Conservation (phyloP, 2,888 invertebrate species). For the Rhagonycha lutea region DNA sequence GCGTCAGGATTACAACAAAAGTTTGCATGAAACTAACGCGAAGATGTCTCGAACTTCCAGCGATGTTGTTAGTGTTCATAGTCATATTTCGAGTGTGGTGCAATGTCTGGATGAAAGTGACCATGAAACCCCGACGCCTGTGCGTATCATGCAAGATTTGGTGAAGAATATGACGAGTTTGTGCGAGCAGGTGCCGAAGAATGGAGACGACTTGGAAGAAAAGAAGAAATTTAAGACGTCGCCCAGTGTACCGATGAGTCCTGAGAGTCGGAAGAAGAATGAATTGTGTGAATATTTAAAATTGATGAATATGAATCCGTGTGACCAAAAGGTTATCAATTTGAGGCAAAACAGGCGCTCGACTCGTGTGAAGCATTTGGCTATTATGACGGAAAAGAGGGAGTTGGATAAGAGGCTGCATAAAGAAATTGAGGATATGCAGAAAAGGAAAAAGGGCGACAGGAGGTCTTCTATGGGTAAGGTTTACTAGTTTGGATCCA, state of each 20-base stretch:
- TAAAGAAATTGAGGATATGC: slow-evolving; percentile 7
- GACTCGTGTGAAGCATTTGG: slow-evolving; percentile 47
- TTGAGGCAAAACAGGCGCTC: slow-evolving; percentile 48
- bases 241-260: slow-evolving; percentile 38
- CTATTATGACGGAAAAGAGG: slow-evolving; percentile 38
- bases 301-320: slow-evolving; percentile 49
- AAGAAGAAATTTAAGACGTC: neutral
- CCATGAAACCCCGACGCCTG: neutral
- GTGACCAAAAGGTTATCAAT: slow-evolving; percentile 42
- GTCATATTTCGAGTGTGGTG: neutral
- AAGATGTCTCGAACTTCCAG: neutral
- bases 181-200: neutral
- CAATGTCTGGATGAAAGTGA: neutral
- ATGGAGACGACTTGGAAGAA: neutral
- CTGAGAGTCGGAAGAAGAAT: slow-evolving; percentile 49
- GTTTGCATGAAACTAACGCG: neutral
- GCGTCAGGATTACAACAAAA: slow-evolving; percentile 24
- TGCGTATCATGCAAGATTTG: neutral
- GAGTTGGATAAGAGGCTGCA: slow-evolving; percentile 30
- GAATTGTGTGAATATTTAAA: slow-evolving; percentile 52
- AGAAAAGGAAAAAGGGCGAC: neutral
- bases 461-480: neutral
- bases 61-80: neutral
- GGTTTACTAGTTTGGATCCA: neutral
- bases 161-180: neutral